Conservation (phyloP, 1,140 invertebrate genomes). For the Sesamia nonagrioides region DNA sequence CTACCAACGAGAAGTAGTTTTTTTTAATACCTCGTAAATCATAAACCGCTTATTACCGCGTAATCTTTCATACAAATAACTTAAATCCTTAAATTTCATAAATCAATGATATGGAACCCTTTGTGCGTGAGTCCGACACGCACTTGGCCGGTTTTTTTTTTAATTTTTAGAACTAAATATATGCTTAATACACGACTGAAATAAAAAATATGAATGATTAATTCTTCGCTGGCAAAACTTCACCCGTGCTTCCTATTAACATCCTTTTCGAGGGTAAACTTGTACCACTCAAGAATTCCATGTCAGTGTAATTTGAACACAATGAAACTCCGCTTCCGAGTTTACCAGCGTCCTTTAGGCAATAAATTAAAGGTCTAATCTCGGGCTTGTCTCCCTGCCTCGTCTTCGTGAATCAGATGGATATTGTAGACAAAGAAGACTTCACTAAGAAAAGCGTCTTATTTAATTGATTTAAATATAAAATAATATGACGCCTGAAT, state of each 20-base stretch:
- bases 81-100: too few relatives aligned
- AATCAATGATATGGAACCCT: too few relatives aligned
- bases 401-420: constrained; percentile 35
- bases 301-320: constrained; percentile 43
- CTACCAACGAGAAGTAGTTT: too few relatives aligned
- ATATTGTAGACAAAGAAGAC: constrained; percentile 34
- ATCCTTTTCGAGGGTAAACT: background rate
- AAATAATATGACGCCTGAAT: too few relatives aligned
- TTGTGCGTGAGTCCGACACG: too few relatives aligned
- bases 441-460: constrained; percentile 3
- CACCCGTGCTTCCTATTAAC: background rate
- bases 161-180: too few relatives aligned
- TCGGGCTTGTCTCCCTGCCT: constrained; percentile 19
- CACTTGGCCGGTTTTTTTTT: too few relatives aligned
- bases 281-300: constrained; percentile 38
- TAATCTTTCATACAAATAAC: too few relatives aligned
- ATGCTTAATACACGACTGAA: too few relatives aligned
- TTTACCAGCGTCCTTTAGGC: constrained; percentile 12
- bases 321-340: constrained; percentile 23
- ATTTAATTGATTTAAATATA: background rate
- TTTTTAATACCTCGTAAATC: too few relatives aligned
- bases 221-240: background rate
- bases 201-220: background rate
- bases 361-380: constrained; percentile 48
- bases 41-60: too few relatives aligned